Evolutionary conservation across 2,113 vertebrate genomes (phyloP).

Genomic region (Rhinopithecus roxellana): DNA sequence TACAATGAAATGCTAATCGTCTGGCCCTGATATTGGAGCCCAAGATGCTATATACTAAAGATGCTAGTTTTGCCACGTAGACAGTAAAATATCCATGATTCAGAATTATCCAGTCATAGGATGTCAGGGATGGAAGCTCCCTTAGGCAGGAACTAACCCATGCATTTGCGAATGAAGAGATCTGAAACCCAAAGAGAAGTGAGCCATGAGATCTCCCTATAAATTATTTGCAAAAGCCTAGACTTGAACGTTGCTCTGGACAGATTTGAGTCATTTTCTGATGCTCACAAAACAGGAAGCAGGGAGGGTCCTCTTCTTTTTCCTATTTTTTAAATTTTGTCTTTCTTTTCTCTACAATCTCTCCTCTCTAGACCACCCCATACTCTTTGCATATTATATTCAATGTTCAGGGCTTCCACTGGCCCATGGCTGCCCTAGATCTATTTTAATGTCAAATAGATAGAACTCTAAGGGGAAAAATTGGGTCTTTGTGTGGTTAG

Average conservation of each 20-base stretch:
- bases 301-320: neutral
- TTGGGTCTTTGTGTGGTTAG: constrained; percentile 55
- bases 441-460: constrained; percentile 50
- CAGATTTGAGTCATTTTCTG: neutral
- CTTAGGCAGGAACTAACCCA: neutral
- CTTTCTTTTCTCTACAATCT: neutral
- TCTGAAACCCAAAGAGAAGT: neutral
- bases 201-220: neutral
- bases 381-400: neutral
- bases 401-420: neutral
- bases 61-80: neutral
- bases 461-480: constrained; percentile 37
- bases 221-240: neutral
- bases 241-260: neutral
- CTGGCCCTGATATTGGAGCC: neutral
- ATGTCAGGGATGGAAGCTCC: neutral
- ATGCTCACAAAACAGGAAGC: neutral
- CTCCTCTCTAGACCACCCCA: neutral
- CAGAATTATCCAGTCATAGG: neutral
- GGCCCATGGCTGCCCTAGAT: neutral
- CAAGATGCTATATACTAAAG: neutral
- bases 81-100: neutral
- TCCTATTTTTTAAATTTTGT: neutral
- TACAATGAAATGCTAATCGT: neutral
- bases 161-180: neutral